Percentiles rank a stretch among this genome's conserved stretches.
phyloP scores from a whole-genome alignment of 2,888 invertebrate genomes.

The Spisula subtruncata region DNA sequence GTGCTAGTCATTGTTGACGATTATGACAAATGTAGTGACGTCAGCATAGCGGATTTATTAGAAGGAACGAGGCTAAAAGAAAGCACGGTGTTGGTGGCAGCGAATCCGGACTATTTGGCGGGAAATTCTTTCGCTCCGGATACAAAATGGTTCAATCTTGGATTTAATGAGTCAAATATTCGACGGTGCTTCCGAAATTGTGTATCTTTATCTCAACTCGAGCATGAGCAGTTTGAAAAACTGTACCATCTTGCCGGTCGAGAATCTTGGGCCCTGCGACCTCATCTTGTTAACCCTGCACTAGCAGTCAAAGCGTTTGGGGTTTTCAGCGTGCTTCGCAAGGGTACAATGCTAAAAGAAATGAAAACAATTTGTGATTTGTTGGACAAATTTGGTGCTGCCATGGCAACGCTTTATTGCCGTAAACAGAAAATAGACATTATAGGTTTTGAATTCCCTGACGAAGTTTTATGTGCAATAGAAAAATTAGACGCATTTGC shows the following conservation, averaged over 20 bases:
- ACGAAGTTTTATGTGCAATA: constrained; percentile 73
- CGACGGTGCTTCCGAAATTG: constrained; percentile 75
- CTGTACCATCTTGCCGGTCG: constrained; percentile 70
- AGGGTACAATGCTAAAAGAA: constrained; percentile 66
- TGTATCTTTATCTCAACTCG: constrained; percentile 70
- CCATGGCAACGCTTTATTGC: constrained; percentile 78
- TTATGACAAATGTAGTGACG: constrained; percentile 71
- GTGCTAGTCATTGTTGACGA: constrained; percentile 83
- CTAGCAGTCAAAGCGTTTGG: constrained; percentile 72
- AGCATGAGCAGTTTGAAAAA: constrained; percentile 75
- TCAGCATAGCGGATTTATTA: constrained; percentile 74
- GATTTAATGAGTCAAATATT: constrained; percentile 71
- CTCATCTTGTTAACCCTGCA: constrained; percentile 72
- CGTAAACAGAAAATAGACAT: constrained; percentile 75
- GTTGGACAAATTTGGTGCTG: constrained; percentile 76
- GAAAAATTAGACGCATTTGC: constrained; percentile 76
- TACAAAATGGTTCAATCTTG: constrained; percentile 75
- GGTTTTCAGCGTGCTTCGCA: constrained; percentile 67
- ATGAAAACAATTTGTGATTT: constrained; percentile 75
- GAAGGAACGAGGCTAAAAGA: constrained; percentile 72
- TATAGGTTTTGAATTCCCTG: constrained; percentile 74
- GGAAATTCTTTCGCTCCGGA: constrained; percentile 70
- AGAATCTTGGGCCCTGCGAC: constrained; percentile 66
- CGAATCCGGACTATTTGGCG: constrained; percentile 71
- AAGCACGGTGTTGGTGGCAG: constrained; percentile 77